phyloP scores from a whole-genome alignment of 2,797 vertebrate genomes.

The Okamejei kenojei region DNA sequence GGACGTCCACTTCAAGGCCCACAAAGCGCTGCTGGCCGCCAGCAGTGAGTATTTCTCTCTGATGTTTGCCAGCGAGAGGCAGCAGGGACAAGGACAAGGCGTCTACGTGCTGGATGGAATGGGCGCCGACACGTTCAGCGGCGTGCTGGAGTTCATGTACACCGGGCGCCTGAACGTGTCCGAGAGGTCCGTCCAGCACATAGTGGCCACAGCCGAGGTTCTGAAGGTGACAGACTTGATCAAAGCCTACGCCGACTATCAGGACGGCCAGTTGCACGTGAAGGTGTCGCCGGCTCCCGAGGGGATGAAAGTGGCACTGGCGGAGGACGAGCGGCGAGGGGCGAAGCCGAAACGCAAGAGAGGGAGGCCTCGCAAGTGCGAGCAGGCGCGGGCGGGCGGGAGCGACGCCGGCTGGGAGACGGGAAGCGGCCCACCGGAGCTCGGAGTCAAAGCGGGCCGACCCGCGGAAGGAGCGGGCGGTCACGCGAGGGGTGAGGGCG shows the following conservation, averaged over 20 bases:
- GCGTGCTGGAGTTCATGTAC: slow-evolving; percentile 88
- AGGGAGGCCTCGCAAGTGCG: slow-evolving; percentile 73
- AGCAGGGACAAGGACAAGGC: slow-evolving; percentile 61
- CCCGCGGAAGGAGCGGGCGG: background rate
- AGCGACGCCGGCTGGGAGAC: slow-evolving; percentile 46
- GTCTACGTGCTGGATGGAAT: slow-evolving; percentile 74
- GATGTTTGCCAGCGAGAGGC: slow-evolving; percentile 76
- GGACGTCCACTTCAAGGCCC: slow-evolving; percentile 80
- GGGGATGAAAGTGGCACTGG: slow-evolving; percentile 41
- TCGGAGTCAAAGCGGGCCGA: background rate
- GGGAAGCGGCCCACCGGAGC: background rate
- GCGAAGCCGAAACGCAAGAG: slow-evolving; percentile 66
- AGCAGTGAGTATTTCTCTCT: slow-evolving; percentile 88
- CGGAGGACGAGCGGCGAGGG: slow-evolving; percentile 45
- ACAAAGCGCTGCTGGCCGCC: slow-evolving; percentile 85
- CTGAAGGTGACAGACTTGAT: slow-evolving; percentile 77
- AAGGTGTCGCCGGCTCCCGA: background rate
- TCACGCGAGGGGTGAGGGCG: background rate
- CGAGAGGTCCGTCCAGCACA: slow-evolving; percentile 64
- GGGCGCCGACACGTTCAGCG: slow-evolving; percentile 67
- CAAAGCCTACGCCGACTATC: slow-evolving; percentile 64
- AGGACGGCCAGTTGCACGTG: slow-evolving; percentile 43
- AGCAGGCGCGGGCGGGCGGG: slow-evolving; percentile 47
- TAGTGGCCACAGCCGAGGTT: slow-evolving; percentile 74
- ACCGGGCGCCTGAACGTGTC: slow-evolving; percentile 72